These are phyloP conservation scores for Dipodomys stephensi DNA, from an alignment of 2,113 vertebrate genomes.

Conservation along the genomic window DNA sequence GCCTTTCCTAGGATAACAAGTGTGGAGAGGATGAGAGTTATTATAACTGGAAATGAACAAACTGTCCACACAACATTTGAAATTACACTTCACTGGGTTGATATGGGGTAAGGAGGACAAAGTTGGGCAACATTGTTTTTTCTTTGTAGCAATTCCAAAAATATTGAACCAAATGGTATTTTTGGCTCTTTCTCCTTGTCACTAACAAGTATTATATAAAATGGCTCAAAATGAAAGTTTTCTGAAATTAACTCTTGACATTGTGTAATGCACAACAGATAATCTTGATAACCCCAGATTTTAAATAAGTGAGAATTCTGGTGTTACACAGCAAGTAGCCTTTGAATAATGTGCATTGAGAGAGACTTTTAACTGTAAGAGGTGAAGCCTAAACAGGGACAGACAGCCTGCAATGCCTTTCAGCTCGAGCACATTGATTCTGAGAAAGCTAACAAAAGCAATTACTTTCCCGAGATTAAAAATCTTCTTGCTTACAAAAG, in stretches of 20 bases:
- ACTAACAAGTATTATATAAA: slow-evolving; percentile 47
- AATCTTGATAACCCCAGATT: slow-evolving; percentile 62
- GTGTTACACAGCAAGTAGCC: slow-evolving; percentile 67
- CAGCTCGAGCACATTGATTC: slow-evolving; percentile 69
- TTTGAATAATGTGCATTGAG: slow-evolving; percentile 62
- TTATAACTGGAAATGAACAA: slow-evolving; percentile 68
- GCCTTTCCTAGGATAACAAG: slow-evolving; percentile 60
- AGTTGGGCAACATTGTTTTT: slow-evolving; percentile 40
- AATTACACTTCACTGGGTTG: slow-evolving; percentile 23
- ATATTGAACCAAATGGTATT: slow-evolving; percentile 48
- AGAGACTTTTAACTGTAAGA: slow-evolving; percentile 41
- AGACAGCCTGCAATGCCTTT: slow-evolving; percentile 52
- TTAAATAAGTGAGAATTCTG: slow-evolving; percentile 62
- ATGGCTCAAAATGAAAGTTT: slow-evolving; percentile 70
- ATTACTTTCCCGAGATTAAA: slow-evolving; percentile 78
- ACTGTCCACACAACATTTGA: slow-evolving; percentile 55
- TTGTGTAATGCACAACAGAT: slow-evolving; percentile 58
- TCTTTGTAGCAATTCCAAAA: slow-evolving; percentile 52
- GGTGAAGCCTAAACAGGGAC: slow-evolving; percentile 61
- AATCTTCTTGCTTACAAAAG: slow-evolving; percentile 73
- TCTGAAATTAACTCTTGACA: slow-evolving; percentile 52
- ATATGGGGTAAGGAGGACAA: not conserved
- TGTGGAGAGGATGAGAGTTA: slow-evolving; percentile 31
- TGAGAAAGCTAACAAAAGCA: slow-evolving; percentile 80
- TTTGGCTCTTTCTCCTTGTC: slow-evolving; percentile 61